A percentile compares a stretch with the other conserved stretches of the same genome.
Conservation (phyloP, 2,797 vertebrate species). For the Echeneis naucrates region DNA sequence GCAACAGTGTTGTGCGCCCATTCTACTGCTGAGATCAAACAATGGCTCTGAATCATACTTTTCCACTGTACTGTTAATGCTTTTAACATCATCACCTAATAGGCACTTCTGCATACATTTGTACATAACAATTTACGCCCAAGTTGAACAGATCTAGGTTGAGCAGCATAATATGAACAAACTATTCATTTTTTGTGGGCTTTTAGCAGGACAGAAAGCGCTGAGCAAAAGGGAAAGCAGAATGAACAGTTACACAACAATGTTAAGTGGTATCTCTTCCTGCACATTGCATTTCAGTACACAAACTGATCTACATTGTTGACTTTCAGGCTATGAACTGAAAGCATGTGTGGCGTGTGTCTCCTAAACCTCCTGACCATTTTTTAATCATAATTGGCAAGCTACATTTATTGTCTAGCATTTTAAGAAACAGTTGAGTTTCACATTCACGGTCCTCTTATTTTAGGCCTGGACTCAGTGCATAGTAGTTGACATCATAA, state of each 20-base stretch:
- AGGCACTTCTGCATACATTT: background rate
- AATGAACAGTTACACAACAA: background rate
- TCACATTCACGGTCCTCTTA: background rate
- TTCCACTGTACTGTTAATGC: background rate
- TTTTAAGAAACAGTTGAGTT: no score
- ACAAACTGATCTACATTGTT: background rate
- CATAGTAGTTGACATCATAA: background rate
- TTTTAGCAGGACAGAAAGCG: background rate
- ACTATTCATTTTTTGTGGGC: background rate
- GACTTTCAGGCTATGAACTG: background rate
- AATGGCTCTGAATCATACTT: background rate
- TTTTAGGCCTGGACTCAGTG: constrained; percentile 1
- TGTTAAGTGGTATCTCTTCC: no score
- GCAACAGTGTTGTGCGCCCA: constrained; percentile 35
- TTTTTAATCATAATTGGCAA: background rate
- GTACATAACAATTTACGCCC: background rate
- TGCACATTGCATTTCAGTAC: background rate
- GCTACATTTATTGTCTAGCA: background rate
- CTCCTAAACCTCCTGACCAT: background rate
- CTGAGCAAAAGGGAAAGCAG: background rate
- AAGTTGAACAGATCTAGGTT: background rate
- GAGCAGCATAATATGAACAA: background rate
- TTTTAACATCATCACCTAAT: background rate
- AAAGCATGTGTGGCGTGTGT: background rate
- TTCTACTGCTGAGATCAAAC: constrained; percentile 61